Base-by-base conservation (phyloP, 2,797 vertebrate species). In the Pipistrellus kuhlii region DNA sequence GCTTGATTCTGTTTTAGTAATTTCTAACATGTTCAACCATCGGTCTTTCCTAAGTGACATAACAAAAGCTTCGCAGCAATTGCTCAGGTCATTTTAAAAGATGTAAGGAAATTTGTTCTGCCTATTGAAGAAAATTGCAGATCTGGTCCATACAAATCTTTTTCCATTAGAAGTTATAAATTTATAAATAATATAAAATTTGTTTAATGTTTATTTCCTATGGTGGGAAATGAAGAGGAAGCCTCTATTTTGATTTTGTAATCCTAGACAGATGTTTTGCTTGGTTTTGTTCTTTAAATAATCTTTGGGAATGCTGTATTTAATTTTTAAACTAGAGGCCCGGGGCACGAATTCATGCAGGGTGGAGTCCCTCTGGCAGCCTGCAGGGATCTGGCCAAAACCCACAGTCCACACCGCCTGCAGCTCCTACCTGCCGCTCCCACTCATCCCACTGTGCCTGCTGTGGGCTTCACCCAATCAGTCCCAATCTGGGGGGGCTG, bases 61-160 rank as follows among this genome's bases (percentile, higher is more conserved):
- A 94, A 93, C 3, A 94, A 87, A 94, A 92, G 32, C 85, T 95
- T 92, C 85, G 38, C n/a, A 85, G 3, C 84, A 41, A 76, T 15
- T 93, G 51, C 80, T 91, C 59, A 64, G 0, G 0, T 90, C 46
- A 62, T 55, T 75, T 2, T 0, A n/a, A 18, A 66, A 76, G 3
- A 27, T 51, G 6, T 15, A 85, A 95, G 20, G 35, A 96, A 83
- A 86, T 48, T 64, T 62, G 5, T 88, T 96, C 68, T 96, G 68
- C 55, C 35, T 6, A 0, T 80, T 94, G 44, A 93, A 59, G 57
- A 75, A 80, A 77, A 91, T 20, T 87, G 59, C 3, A 73, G 8
- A 75, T 83, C 11, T 83, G 2, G 27, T 93, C 13, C 27, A 73
- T 71, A 66, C 92, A 92, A 92, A 77, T 88, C 18, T 85, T 51